Evolutionary conservation across 1,140 invertebrate species (phyloP).

Genomic region (Lepidostoma basale): DNA sequence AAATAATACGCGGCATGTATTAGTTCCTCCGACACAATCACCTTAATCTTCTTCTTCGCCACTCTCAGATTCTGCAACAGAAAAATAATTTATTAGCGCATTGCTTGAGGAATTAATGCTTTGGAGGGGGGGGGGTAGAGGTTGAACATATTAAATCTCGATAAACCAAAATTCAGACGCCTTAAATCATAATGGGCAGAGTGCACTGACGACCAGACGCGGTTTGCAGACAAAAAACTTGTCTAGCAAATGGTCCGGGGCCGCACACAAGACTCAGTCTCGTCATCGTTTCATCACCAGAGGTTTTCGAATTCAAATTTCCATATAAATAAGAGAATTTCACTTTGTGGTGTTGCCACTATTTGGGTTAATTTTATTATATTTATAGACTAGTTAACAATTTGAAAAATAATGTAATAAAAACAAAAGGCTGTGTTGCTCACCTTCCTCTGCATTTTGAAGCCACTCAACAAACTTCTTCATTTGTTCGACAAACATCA

Average conservation of each 20-base stretch:
- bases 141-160: not conserved
- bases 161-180: conserved; percentile 19
- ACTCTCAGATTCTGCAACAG: conserved; percentile 45
- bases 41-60: conserved; percentile 44
- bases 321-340: no score
- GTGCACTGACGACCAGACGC: not conserved
- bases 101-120: no score
- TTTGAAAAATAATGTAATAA: not conserved
- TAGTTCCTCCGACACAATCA: not conserved
- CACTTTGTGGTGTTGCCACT: no score
- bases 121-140: no score
- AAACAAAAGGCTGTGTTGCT: not conserved
- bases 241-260: not conserved
- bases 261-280: conserved; percentile 32
- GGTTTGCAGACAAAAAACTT: conserved; percentile 24
- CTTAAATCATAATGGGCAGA: conserved; percentile 16
- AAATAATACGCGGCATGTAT: conserved; percentile 18
- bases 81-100: not conserved
- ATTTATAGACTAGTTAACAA: no score
- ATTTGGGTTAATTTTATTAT: no score
- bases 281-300: conserved; percentile 40
- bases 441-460: conserved; percentile 91
- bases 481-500: conserved; percentile 97
- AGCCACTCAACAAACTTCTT: conserved; percentile 97
- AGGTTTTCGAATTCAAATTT: not conserved